Evolutionary conservation across 2,797 vertebrate species (phyloP).

Genomic region (Acropternis orthonyx): DNA sequence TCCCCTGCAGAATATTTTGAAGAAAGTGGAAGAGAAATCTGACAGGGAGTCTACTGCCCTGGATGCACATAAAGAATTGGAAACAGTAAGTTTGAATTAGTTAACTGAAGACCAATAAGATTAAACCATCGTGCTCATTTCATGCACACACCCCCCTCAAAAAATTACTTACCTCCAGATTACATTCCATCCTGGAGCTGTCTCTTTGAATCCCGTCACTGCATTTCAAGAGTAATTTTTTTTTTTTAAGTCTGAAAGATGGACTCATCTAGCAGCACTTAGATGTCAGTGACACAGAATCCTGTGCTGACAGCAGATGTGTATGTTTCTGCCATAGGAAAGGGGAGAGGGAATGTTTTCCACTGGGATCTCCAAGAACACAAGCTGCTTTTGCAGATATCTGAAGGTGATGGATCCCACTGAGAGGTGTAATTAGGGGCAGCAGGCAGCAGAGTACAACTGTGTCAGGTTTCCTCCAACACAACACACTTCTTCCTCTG

Average conservation of each 20-base stretch:
- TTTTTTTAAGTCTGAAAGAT: background rate
- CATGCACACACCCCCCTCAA: background rate
- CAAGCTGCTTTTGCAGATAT: background rate
- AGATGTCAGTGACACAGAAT: background rate
- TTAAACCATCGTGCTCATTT: background rate
- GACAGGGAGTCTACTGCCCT: constrained; percentile 86
- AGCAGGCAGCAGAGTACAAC: background rate
- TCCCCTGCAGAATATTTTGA: constrained; percentile 89
- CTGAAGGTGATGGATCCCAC: constrained; percentile 26
- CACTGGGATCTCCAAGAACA: background rate
- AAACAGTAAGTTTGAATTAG: constrained; percentile 80
- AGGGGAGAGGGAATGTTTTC: background rate
- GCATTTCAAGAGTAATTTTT: background rate
- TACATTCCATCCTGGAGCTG: background rate
- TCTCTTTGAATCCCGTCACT: background rate
- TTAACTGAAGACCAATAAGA: background rate
- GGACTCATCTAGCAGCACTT: background rate
- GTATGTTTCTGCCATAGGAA: background rate
- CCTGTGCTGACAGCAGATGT: background rate
- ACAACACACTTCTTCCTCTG: background rate
- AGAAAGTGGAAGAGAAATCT: constrained; percentile 90
- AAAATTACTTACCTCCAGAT: background rate
- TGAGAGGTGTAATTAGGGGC: constrained; percentile 26
- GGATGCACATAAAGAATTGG: constrained; percentile 89
- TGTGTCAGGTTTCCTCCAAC: constrained; percentile 14